A percentile compares a stretch with the other conserved stretches of the same genome.
Conservation (phyloP, 2,888 invertebrate species). For the Tupiocoris notatus region DNA sequence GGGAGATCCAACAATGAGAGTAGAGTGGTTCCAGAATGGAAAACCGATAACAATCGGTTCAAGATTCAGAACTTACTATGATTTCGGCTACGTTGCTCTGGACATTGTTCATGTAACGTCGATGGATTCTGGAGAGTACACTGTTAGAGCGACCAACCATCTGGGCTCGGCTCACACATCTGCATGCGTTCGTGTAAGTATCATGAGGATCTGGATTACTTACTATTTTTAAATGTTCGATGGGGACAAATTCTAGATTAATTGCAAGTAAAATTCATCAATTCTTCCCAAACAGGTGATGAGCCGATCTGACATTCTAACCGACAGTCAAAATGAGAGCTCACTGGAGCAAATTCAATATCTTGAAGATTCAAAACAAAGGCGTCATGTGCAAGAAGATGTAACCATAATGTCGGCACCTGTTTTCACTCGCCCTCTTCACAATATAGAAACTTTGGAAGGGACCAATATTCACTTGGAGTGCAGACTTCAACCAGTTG, state of each 20-base stretch:
- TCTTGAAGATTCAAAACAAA: conserved; percentile 77
- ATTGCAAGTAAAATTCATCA: neutral
- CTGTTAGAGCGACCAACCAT: conserved; percentile 88
- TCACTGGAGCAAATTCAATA: conserved; percentile 88
- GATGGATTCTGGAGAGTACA: conserved; percentile 94
- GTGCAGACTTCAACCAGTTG: conserved; percentile 85
- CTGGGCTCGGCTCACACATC: conserved; percentile 90
- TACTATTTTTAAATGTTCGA: no score
- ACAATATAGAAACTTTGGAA: conserved; percentile 86
- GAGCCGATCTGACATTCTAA: conserved; percentile 75
- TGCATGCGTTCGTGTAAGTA: conserved; percentile 72
- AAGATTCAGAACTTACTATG: conserved; percentile 90
- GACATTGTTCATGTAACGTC: conserved; percentile 92
- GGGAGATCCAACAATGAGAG: conserved; percentile 93
- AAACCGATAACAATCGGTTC: conserved; percentile 81
- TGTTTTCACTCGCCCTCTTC: conserved; percentile 80
- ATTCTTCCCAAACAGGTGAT: no score
- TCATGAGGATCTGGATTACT: no score
- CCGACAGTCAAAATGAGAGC: conserved; percentile 88
- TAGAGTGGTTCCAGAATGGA: conserved; percentile 95
- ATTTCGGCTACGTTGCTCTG: conserved; percentile 95
- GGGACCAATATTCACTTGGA: conserved; percentile 90
- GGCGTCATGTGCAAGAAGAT: conserved; percentile 72
- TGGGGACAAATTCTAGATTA: no score
- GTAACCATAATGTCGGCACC: conserved; percentile 81